Percentiles rank a stretch among this genome's conserved stretches.
Conservation (phyloP, 2,113 vertebrate species). For the Rhinolophus sinicus region DNA sequence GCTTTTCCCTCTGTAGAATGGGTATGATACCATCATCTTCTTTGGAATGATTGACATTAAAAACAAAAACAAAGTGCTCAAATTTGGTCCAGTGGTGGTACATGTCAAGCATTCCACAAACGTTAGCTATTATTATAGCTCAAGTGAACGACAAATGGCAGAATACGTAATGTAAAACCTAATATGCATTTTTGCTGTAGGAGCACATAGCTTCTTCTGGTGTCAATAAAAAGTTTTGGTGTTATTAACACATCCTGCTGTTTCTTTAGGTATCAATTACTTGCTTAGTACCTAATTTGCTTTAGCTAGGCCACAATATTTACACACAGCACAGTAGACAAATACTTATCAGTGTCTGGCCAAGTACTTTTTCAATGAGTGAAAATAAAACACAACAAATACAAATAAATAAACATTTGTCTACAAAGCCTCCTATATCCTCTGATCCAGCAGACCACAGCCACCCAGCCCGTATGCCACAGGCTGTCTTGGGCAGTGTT, state of each 20-base stretch:
- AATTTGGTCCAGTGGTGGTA: neutral
- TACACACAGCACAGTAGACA: neutral
- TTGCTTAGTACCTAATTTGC: neutral
- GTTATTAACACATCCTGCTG: neutral
- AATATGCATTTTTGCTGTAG: neutral
- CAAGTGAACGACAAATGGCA: neutral
- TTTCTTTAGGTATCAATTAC: neutral
- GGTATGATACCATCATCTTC: neutral
- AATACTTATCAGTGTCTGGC: neutral
- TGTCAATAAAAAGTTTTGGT: neutral
- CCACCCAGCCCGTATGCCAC: neutral
- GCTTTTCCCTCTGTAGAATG: neutral
- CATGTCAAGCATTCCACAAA: neutral
- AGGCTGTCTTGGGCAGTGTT: neutral
- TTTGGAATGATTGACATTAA: neutral
- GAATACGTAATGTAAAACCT: neutral
- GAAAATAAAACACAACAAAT: slow-evolving; percentile 8
- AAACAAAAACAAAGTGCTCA: neutral
- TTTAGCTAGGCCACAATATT: neutral
- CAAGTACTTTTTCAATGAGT: neutral
- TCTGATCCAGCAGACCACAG: neutral
- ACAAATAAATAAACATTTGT: neutral
- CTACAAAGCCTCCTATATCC: neutral
- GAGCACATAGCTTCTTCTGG: neutral
- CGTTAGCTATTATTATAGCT: neutral